These are phyloP conservation scores for Euphydryas editha DNA, from an alignment of 2,888 invertebrate species.

Conservation along the genomic window DNA sequence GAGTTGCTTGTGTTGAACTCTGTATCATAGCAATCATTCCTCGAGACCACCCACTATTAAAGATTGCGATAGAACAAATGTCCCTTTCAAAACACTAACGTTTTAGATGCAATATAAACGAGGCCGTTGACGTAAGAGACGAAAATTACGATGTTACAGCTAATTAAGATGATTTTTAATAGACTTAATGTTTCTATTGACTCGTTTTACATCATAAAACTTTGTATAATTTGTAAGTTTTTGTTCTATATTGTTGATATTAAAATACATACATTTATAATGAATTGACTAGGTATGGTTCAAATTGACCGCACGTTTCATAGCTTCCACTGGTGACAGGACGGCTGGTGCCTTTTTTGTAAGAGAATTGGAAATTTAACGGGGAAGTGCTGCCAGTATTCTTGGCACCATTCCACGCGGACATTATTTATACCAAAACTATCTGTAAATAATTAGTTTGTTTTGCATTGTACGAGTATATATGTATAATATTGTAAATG, in stretches of 20 bases:
- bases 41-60: conserved; percentile 27
- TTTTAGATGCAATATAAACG: conserved; percentile 28
- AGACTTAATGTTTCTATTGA: conserved; percentile 27
- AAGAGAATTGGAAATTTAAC: too few species aligned
- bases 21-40: background rate
- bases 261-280: background rate
- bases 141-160: conserved; percentile 32
- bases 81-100: conserved; percentile 35
- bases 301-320: too few species aligned
- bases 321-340: too few species aligned
- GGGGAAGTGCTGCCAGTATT: too few species aligned
- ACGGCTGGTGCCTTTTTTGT: too few species aligned
- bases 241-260: background rate
- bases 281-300: too few species aligned
- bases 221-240: conserved; percentile 6
- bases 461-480: too few species aligned
- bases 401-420: too few species aligned
- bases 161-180: conserved; percentile 14
- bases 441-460: too few species aligned
- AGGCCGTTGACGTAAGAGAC: conserved; percentile 28
- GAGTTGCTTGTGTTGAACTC: background rate
- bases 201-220: conserved; percentile 19
- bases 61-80: conserved; percentile 34
- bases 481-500: too few species aligned
- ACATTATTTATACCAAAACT: too few species aligned